These are phyloP conservation scores for Saccostrea cuccullata DNA, from an alignment of 1,140 invertebrate genomes.

Conservation along the genomic window DNA sequence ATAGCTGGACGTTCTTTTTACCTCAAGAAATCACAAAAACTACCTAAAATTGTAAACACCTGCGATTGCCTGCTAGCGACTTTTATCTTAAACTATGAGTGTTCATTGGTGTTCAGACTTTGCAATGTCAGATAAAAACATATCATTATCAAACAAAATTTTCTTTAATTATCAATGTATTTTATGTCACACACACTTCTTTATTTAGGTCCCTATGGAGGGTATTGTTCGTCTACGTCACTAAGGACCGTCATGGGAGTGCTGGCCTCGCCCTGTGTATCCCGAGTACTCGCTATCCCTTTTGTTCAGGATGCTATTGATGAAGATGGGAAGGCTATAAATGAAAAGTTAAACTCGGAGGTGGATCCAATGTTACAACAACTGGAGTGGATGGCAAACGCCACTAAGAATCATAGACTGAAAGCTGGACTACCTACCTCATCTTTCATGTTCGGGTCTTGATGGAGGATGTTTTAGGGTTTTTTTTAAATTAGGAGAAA, in stretches of 20 bases:
- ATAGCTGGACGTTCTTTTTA: too few species aligned
- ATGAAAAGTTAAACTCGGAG: conserved; percentile 70
- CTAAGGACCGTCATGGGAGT: conserved; percentile 78
- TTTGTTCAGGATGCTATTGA: conserved; percentile 74
- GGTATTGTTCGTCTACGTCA: conserved; percentile 78
- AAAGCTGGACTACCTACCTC: conserved; percentile 53
- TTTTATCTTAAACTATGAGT: too few species aligned
- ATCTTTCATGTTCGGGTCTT: not conserved
- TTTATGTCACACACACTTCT: too few species aligned
- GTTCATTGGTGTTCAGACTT: too few species aligned
- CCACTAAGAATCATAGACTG: conserved; percentile 73
- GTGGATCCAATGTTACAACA: conserved; percentile 72
- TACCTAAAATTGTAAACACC: too few species aligned
- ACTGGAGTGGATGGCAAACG: conserved; percentile 77
- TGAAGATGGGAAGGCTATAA: conserved; percentile 72
- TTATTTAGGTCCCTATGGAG: conserved; percentile 78
- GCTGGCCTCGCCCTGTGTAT: conserved; percentile 79
- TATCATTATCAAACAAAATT: too few species aligned
- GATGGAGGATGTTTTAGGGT: too few species aligned
- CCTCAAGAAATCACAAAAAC: too few species aligned
- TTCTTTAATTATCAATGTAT: too few species aligned
- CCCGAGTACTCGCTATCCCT: conserved; percentile 77
- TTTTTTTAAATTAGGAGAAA: too few species aligned
- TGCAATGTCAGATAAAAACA: too few species aligned
- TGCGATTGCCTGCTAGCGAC: too few species aligned